A percentile compares a stretch with the other conserved stretches of the same genome.
Conservation (phyloP, 2,888 invertebrate species). For the Acrobeloides nanus region DNA sequence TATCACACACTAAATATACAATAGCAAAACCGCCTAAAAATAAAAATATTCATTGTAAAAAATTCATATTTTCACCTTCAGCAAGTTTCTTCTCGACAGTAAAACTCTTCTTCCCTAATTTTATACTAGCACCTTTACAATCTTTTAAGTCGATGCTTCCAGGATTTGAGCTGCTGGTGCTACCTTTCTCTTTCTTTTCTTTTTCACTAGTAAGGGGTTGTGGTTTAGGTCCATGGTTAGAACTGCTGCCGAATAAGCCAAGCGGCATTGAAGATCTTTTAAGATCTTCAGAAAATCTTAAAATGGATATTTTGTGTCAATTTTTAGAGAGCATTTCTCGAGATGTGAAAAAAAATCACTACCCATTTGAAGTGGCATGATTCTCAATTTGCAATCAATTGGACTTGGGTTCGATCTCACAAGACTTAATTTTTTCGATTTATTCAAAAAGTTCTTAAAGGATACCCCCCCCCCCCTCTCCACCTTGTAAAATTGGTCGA, state of each 20-base stretch:
- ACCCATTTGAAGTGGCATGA: too few relatives aligned
- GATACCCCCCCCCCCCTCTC: too few relatives aligned
- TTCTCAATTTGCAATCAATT: too few relatives aligned
- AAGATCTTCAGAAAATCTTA: too few relatives aligned
- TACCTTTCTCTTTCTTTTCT: constrained; percentile 22
- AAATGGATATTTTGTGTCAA: too few relatives aligned
- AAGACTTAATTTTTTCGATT: too few relatives aligned
- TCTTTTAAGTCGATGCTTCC: constrained; percentile 24
- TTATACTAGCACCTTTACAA: constrained; percentile 36
- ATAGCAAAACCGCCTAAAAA: constrained; percentile 79
- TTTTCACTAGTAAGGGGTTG: constrained; percentile 36
- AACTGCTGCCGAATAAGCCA: constrained; percentile 38
- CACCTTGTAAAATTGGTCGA: too few relatives aligned
- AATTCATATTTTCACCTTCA: constrained; percentile 10
- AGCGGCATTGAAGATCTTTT: constrained; percentile 40
- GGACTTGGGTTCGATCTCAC: too few relatives aligned
- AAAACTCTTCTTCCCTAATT: constrained; percentile 37
- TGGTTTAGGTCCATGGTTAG: constrained; percentile 32
- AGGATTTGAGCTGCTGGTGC: constrained; percentile 3
- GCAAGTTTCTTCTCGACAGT: constrained; percentile 32
- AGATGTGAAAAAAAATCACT: too few relatives aligned
- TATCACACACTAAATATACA: constrained; percentile 75
- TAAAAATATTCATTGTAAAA: not conserved
- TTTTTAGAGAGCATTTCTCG: too few relatives aligned
- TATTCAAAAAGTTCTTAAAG: too few relatives aligned